A percentile compares a stretch with the other conserved stretches of the same genome.
Evolutionary conservation across 2,888 invertebrate species (phyloP).

Genomic region (Desoria tigrina): DNA sequence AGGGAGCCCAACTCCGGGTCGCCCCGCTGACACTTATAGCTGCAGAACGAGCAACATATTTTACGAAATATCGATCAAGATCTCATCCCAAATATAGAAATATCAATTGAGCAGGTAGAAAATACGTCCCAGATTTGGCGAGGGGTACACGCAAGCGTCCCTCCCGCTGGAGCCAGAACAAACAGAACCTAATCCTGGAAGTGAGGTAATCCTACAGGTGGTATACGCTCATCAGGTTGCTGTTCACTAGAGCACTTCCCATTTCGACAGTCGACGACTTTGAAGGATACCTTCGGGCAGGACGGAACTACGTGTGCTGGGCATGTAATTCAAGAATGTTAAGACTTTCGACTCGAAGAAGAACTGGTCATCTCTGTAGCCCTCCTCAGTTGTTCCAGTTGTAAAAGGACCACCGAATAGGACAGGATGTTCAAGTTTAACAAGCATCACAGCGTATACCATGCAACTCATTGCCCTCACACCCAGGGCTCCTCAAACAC

Average conservation of each 20-base stretch:
- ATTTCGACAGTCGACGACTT: too few relatives aligned
- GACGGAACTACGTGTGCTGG: too few relatives aligned
- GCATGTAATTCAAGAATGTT: neutral
- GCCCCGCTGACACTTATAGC: slow-evolving; percentile 9
- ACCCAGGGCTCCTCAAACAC: slow-evolving; percentile 12
- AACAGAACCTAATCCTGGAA: slow-evolving; percentile 8
- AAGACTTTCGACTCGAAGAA: too few relatives aligned
- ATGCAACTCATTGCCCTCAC: neutral
- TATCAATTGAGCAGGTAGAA: slow-evolving; percentile 25
- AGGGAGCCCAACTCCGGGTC: neutral
- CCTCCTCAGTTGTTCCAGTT: too few relatives aligned
- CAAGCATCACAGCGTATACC: slow-evolving; percentile 27
- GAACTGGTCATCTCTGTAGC: too few relatives aligned
- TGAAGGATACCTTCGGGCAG: too few relatives aligned
- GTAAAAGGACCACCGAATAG: neutral
- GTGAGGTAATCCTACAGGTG: slow-evolving; percentile 47
- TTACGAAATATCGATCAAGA: slow-evolving; percentile 24
- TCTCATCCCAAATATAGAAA: slow-evolving; percentile 26
- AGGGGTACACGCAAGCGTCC: slow-evolving; percentile 15
- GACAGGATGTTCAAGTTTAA: slow-evolving; percentile 45
- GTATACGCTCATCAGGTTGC: slow-evolving; percentile 49
- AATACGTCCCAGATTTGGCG: slow-evolving; percentile 18
- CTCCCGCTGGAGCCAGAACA: slow-evolving; percentile 21
- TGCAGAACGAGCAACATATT: slow-evolving; percentile 19
- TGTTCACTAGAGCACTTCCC: too few relatives aligned